Base-by-base conservation (phyloP, 2,113 vertebrate species). In the Pardalotus punctatus region DNA sequence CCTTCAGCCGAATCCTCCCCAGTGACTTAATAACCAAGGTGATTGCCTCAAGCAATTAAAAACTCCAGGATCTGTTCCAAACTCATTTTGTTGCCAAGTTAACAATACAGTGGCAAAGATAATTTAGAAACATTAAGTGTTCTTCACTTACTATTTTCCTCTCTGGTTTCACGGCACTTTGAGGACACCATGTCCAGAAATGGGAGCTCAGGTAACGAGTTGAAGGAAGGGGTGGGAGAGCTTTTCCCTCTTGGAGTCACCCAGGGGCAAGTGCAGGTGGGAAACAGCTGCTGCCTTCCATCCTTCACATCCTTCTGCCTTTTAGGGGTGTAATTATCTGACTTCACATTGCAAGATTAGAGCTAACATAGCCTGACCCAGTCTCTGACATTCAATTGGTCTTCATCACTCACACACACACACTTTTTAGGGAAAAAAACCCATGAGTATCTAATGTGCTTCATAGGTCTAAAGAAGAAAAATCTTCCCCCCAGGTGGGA, bases 21-120 rank as follows among this genome's bases (percentile, higher is more conserved):
- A 13, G 51, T 54, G 81, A 66, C 81, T 96, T 90, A 61, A 89
- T 91, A 79, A 85, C 74, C 42, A 81, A 83, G 50, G 82, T 62
- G 78, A 80, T 74, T 83, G 50, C 73, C 36, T 86, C 5, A 8
- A 83, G 88, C 88, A 88, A 86, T 94, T 96, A 91, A 85, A 90
- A 86, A 45, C 81, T 79, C 61, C 73, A 90, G 73, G 73, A 85
- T 48, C 48, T 56, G 18, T 93, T 94, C 70, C 90, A 91, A 87
- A 43, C 40, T 76, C 61, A 71, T 87, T 87, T 87, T 79, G 60
- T 85, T 90, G 78, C 90, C 88, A 83, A 84, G 47, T 87, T 94
- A 82, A 80, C 69, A 70, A 56, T 53, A 72, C 3, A 14, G 28
- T 56, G 80, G 36, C 16, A 23, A 77, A 91, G 45, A 8, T 48